Evolutionary conservation across 2,113 vertebrate genomes (phyloP), one percentile per base, ranked within the genome.

Genomic region (Hypanus sabinus): DNA sequence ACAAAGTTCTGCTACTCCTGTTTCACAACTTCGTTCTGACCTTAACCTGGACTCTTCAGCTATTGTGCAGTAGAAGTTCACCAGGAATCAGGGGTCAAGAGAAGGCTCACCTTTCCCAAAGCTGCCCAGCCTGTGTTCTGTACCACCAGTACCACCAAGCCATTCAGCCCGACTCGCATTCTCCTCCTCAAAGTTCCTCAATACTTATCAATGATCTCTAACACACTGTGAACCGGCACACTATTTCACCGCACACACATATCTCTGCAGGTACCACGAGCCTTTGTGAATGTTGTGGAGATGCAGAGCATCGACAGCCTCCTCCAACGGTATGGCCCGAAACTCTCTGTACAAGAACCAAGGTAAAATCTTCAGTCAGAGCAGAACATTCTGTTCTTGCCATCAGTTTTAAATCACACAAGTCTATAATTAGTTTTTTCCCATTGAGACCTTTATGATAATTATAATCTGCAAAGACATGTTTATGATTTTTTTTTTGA

Each of bases 261-360:
- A 27, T 94, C 12, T 22, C 71, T 87, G 38, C 94, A 97, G 97
- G 94, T 97, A 90, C 97, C 97, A 46, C 97, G 94, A 94, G 95
- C 95, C 0, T 97, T 97, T 0, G 7, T 97, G 94, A 97, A 96
- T 94, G 94, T 97, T 93, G 96, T 97, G 91, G 97, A 97, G 94
- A 90, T 90, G 85, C 85, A 30, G 14, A 20, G 18, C 62, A 33
- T 90, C 6, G n/a, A 90, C 30, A 33, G n/a, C 60, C 60, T 65
- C 60, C 85, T 65, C 85, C 85, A 9, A 14, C 30, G 18, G 5
- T 2, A 16, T 65, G 14, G 20, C 60, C 62, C 5, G n/a, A 60
- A 5, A 14, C n/a, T 79, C 76, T 14, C n/a, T 3, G 36, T n/a
- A 7, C n/a, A 14, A 9, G 60, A n/a, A 65, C 85, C n/a, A n/a